phyloP scores from a whole-genome alignment of 2,888 invertebrate genomes.

The Lasioglossum leucozonium region DNA sequence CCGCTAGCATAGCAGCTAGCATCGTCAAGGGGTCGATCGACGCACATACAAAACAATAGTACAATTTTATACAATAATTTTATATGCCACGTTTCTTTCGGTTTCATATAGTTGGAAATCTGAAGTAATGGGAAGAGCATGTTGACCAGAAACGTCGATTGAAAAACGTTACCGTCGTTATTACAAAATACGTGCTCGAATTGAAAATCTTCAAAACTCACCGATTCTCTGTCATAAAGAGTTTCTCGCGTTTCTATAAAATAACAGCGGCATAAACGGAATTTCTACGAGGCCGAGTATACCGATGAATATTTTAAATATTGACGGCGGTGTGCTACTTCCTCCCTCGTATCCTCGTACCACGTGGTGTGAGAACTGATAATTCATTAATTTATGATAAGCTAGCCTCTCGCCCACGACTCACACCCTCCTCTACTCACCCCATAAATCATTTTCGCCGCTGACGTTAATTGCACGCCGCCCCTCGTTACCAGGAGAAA shows the following conservation, averaged over 20 bases:
- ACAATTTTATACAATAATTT: neutral
- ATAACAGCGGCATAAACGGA: slow-evolving; percentile 8
- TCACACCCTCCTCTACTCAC: slow-evolving; percentile 68
- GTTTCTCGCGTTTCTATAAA: neutral
- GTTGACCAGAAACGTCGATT: too few species aligned
- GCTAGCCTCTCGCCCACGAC: slow-evolving; percentile 71
- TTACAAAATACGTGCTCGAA: neutral
- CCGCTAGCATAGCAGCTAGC: neutral
- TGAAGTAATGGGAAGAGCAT: neutral
- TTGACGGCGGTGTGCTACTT: slow-evolving; percentile 67
- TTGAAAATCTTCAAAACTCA: neutral
- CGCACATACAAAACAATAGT: neutral
- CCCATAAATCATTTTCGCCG: slow-evolving; percentile 82
- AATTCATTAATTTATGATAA: slow-evolving; percentile 84
- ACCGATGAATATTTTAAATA: slow-evolving; percentile 76
- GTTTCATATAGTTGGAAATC: neutral
- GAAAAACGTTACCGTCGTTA: neutral
- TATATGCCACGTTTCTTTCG: neutral
- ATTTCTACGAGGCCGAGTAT: slow-evolving; percentile 31
- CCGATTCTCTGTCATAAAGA: neutral
- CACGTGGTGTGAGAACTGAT: slow-evolving; percentile 72
- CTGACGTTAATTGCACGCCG: slow-evolving; percentile 83
- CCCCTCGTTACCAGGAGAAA: slow-evolving; percentile 83
- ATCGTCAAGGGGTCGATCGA: neutral
- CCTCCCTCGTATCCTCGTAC: slow-evolving; percentile 58